These are phyloP conservation scores for Corbicula japonica DNA, from an alignment of 2,888 invertebrate genomes.

Conservation along the genomic window DNA sequence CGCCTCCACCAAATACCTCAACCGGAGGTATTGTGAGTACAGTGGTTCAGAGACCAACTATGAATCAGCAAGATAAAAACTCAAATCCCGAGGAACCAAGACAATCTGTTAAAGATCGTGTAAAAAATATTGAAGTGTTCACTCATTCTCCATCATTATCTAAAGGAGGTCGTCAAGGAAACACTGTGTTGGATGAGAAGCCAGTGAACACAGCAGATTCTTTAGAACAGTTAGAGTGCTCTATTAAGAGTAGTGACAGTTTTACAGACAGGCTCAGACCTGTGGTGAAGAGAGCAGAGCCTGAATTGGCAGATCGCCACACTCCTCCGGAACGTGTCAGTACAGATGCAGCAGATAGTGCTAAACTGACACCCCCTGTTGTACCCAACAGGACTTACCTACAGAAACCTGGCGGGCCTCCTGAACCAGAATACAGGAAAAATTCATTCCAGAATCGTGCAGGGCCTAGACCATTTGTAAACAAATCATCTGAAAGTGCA, in stretches of 20 bases:
- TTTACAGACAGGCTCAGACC: conserved; percentile 60
- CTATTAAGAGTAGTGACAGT: conserved; percentile 58
- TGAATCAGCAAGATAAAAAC: conserved; percentile 15
- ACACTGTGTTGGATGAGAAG: conserved; percentile 19
- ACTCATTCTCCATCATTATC: conserved; percentile 55
- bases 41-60: conserved; percentile 56
- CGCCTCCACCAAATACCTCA: conserved; percentile 43
- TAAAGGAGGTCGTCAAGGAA: conserved; percentile 31
- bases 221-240: conserved; percentile 60
- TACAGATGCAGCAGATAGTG: conserved; percentile 32
- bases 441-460: conserved; percentile 57
- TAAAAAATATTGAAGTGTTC: conserved; percentile 63
- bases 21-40: conserved; percentile 62
- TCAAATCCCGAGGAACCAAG: conserved; percentile 19
- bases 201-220: conserved; percentile 40
- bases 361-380: conserved; percentile 48
- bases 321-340: not conserved
- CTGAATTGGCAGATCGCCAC: conserved; percentile 7
- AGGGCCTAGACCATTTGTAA: conserved; percentile 56
- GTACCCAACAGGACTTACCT: conserved; percentile 58
- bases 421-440: conserved; percentile 32
- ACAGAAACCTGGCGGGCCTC: conserved; percentile 26
- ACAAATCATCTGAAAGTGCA: conserved; percentile 42
- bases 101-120: conserved; percentile 55
- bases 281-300: conserved; percentile 52